Percentiles rank a stretch among this genome's conserved stretches.
phyloP scores from a whole-genome alignment of 2,113 vertebrate species.

The Neopipo cinnamomea region DNA sequence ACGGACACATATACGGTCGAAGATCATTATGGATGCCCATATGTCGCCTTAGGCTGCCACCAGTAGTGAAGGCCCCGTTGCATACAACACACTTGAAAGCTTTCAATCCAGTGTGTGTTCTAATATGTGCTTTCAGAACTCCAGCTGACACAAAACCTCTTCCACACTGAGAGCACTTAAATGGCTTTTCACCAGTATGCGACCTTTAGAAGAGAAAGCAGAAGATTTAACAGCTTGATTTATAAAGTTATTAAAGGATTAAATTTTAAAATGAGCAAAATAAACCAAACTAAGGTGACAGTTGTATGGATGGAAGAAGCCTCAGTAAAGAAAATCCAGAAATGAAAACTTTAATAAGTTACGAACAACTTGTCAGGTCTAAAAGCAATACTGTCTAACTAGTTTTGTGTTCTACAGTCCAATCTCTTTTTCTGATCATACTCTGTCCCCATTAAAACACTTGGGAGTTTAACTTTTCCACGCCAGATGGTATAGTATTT shows the following conservation, averaged over 20 bases:
- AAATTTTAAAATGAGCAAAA: background rate
- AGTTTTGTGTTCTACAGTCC: background rate
- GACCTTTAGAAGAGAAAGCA: slow-evolving; percentile 76
- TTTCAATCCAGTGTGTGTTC: slow-evolving; percentile 94
- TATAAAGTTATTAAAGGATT: background rate
- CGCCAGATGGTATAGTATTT: background rate
- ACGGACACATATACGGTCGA: slow-evolving; percentile 97
- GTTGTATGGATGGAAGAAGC: background rate
- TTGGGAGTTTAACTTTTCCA: background rate
- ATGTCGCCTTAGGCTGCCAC: slow-evolving; percentile 92
- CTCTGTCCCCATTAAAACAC: background rate
- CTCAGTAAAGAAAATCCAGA: background rate
- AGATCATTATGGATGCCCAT: slow-evolving; percentile 97
- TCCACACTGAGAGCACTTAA: slow-evolving; percentile 95
- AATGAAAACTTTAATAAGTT: background rate
- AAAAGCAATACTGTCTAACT: background rate
- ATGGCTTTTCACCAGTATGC: slow-evolving; percentile 95
- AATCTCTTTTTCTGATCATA: background rate
- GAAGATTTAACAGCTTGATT: background rate
- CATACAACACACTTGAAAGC: slow-evolving; percentile 94
- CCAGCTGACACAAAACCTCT: slow-evolving; percentile 96
- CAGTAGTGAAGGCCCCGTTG: slow-evolving; percentile 95
- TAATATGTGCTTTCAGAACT: slow-evolving; percentile 94
- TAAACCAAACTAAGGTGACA: background rate
- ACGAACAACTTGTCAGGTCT: background rate